These are phyloP conservation scores for Cydia strobilella DNA, from an alignment of 1,140 invertebrate species.

Conservation along the genomic window DNA sequence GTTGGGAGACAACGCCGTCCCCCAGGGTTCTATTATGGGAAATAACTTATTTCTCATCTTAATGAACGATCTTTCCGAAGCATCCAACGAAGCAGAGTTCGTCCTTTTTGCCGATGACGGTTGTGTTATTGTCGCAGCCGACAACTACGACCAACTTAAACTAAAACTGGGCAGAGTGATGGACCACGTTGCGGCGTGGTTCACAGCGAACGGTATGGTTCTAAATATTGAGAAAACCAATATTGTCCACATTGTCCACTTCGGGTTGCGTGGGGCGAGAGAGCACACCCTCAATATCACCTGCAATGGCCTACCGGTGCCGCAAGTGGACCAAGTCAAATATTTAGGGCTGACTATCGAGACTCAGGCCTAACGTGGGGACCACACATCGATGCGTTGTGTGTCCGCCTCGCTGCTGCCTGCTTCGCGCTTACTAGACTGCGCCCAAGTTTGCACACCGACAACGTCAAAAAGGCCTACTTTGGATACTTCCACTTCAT, in stretches of 20 bases:
- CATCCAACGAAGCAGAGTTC: constrained; percentile 6
- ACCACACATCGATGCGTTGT: constrained; percentile 2
- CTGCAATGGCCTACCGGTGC: background rate
- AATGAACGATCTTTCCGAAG: background rate
- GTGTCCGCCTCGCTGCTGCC: background rate
- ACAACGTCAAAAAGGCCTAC: no score
- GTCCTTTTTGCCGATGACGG: constrained; percentile 17
- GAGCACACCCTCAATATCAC: background rate
- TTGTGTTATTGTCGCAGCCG: constrained; percentile 17
- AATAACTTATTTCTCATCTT: constrained; percentile 12
- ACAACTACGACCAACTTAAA: background rate
- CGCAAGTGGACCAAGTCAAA: constrained; percentile 13
- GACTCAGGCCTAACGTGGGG: constrained; percentile 14
- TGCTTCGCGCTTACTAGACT: constrained; percentile 29
- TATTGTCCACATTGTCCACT: constrained; percentile 9
- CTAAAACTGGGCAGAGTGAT: background rate
- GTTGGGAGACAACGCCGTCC: background rate
- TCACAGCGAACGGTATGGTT: background rate
- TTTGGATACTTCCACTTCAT: no score
- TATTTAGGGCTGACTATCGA: background rate
- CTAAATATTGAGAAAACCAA: constrained; percentile 17
- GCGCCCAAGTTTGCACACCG: background rate
- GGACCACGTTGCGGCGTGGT: constrained; percentile 1
- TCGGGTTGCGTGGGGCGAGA: background rate
- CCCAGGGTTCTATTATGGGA: constrained; percentile 21